These are phyloP conservation scores for Ibidorhyncha struthersii DNA, from an alignment of 2,113 vertebrate species.

Conservation along the genomic window DNA sequence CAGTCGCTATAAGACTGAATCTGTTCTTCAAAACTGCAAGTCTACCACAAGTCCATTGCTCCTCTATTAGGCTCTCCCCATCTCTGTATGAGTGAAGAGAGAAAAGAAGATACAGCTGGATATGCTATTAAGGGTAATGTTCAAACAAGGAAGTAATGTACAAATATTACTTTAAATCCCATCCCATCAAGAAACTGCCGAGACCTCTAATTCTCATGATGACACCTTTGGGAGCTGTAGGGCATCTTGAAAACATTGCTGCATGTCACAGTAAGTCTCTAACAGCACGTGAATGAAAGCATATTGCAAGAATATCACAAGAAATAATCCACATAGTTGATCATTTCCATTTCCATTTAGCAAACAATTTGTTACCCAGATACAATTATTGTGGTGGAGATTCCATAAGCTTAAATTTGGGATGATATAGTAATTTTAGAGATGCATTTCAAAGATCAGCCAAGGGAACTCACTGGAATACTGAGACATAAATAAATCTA, in stretches of 20 bases:
- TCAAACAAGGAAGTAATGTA: constrained; percentile 3
- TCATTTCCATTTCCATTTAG: constrained; percentile 16
- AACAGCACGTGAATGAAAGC: not conserved
- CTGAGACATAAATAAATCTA: not conserved
- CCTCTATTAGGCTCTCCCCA: not conserved
- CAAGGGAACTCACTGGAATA: not conserved
- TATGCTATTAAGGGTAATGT: not conserved
- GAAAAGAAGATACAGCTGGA: not conserved
- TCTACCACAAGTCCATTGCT: not conserved
- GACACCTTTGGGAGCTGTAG: constrained; percentile 25
- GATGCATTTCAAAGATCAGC: not conserved
- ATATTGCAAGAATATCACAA: not conserved
- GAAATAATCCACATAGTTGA: not conserved
- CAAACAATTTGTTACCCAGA: constrained; percentile 25
- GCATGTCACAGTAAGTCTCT: not conserved
- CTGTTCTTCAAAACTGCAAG: not conserved
- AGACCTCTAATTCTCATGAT: constrained; percentile 10
- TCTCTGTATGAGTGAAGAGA: not conserved
- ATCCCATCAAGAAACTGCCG: constrained; percentile 2
- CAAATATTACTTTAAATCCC: not conserved
- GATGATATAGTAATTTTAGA: not conserved
- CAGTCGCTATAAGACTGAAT: not conserved
- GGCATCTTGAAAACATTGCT: not conserved
- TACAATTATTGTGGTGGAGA: not conserved
- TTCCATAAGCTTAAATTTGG: not conserved